Percentiles rank a stretch among this genome's conserved stretches.
Conservation (phyloP, 1,140 invertebrate species). For the Hyles vespertilio region DNA sequence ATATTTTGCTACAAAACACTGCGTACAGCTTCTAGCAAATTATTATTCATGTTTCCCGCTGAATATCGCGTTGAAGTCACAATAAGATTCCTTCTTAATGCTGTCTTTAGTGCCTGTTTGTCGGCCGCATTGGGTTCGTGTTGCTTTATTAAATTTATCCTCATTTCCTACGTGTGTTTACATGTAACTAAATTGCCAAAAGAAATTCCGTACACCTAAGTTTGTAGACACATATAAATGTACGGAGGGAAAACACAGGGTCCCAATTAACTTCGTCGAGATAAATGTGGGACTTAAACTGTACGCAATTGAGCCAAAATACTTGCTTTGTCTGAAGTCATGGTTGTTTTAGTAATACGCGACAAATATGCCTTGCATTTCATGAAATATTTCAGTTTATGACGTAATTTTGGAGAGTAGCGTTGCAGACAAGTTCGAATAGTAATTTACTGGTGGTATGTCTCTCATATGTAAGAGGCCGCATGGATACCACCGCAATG, state of each 20-base stretch:
- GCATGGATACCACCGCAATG: too few relatives aligned
- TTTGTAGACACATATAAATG: slow-evolving; percentile 33
- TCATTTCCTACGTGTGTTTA: slow-evolving; percentile 9
- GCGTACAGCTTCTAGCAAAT: too few relatives aligned
- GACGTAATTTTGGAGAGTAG: too few relatives aligned
- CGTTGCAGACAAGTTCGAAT: too few relatives aligned
- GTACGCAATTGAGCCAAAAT: slow-evolving; percentile 31
- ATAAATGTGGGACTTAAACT: slow-evolving; percentile 53
- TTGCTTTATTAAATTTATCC: slow-evolving; percentile 25
- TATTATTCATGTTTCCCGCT: too few relatives aligned
- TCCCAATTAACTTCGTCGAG: slow-evolving; percentile 54
- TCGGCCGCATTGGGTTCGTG: slow-evolving; percentile 20
- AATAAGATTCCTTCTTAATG: background rate
- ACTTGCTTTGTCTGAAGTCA: slow-evolving; percentile 20
- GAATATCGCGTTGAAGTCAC: too few relatives aligned
- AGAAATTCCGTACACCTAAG: slow-evolving; percentile 13
- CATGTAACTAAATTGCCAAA: slow-evolving; percentile 20
- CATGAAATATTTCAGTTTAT: too few relatives aligned
- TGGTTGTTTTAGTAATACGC: slow-evolving; percentile 19
- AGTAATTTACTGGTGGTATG: too few relatives aligned
- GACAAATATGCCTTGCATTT: background rate
- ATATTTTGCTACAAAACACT: too few relatives aligned
- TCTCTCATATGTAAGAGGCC: too few relatives aligned
- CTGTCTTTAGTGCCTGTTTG: slow-evolving; percentile 16
- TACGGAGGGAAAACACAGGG: slow-evolving; percentile 41